A percentile compares a stretch with the other conserved stretches of the same genome.
Evolutionary conservation across 2,797 vertebrate species (phyloP).

Genomic region (Thaleichthys pacificus): DNA sequence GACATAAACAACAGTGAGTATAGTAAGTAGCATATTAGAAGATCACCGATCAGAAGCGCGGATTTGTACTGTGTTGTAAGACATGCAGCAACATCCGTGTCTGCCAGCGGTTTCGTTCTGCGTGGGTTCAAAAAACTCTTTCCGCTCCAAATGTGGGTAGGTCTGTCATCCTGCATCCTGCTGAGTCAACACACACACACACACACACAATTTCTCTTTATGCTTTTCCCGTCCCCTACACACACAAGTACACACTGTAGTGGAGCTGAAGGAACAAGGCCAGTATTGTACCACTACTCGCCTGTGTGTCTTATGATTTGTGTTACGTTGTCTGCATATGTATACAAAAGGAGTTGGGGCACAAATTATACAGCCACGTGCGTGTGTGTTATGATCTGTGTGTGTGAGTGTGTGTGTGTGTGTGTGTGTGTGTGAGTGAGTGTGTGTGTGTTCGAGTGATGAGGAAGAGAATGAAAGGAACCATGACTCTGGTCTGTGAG

Average conservation of each 20-base stretch:
- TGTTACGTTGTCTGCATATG: constrained; percentile 22
- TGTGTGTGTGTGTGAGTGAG: constrained; percentile 18
- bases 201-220: constrained; percentile 2
- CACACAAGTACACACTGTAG: constrained; percentile 39
- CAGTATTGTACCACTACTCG: constrained; percentile 60
- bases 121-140: too few species aligned
- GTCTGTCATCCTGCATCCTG: background rate
- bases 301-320: constrained; percentile 6
- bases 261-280: constrained; percentile 57
- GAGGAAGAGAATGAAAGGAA: constrained; percentile 63
- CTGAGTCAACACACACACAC: background rate
- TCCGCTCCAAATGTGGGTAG: too few species aligned
- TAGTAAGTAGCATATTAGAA: too few species aligned
- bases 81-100: too few species aligned
- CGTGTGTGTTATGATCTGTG: constrained; percentile 14
- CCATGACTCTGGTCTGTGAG: constrained; percentile 55
- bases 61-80: too few species aligned
- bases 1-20: too few species aligned
- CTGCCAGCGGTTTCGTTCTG: too few species aligned
- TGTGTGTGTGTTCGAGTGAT: constrained; percentile 51
- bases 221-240: background rate
- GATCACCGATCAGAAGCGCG: too few species aligned
- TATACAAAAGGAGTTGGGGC: background rate
- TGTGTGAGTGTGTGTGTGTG: constrained; percentile 11
- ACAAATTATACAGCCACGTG: constrained; percentile 15